Evolutionary conservation across 2,888 invertebrate species (phyloP), one percentile per base, ranked within the genome.

Genomic region (Drosophila emarginata): DNA sequence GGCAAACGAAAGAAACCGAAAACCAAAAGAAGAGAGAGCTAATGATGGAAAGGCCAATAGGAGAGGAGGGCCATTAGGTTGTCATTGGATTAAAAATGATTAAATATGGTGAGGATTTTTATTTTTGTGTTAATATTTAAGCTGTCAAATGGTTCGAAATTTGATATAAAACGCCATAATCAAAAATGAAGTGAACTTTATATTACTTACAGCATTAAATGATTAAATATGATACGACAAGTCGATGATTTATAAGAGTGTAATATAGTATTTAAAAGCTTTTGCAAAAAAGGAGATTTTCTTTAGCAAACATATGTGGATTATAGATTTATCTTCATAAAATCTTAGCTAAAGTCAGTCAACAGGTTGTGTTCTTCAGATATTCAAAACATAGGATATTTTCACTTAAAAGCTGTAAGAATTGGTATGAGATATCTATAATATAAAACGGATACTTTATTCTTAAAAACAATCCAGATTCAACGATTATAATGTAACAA

Each of bases 81-180:
- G 65, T 60, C 73, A 53, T 50, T 65, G 65, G 73, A 65, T 65
- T 72, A 72, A 45, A 57, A 36, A 54, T 45, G 36, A 28, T 58
- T 15, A 0, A 14, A 23, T 11, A 36, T 18, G 12, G 23, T 52
- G 26, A 52, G 54, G 60, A 60, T 45, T 45, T 12, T 45, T 21
- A 14, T 26, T 52, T 26, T 18, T n/a, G 57, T 40, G 40, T 69
- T 57, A 69, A 62, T 57, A 57, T 37, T 39, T 53, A 67, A 50
- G 39, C 67, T 54, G 9, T 37, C 62, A 9, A 36, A 39, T 14
- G 52, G 26, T 57, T 23, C 3, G 36, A 37, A 45, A 56, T 56
- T 56, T 39, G 37, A 56, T 36, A 56, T 37, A 45, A 18, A 21
- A 45, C 14, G 21, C 18, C 45, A 18, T 21, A 45, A 45, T 15